Evolutionary conservation across 92 coral and sea anemone genomes (phyloP).

Genomic region (Pocillopora grandis): DNA sequence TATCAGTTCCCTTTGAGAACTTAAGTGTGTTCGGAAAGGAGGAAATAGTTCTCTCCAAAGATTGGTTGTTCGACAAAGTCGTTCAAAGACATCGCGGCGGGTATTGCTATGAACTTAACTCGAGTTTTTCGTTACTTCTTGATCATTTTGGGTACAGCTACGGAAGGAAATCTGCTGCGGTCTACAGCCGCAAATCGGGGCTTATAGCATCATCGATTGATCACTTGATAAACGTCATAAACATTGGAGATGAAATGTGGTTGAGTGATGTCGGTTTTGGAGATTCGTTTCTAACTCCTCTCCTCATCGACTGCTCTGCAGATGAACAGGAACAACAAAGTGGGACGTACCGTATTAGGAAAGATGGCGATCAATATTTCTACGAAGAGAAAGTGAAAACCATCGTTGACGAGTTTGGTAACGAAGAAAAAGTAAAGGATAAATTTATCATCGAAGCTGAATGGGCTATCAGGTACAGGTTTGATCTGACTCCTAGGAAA

Average conservation of each 20-base stretch:
- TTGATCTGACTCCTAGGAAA: constrained; percentile 32
- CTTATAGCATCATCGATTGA: background rate
- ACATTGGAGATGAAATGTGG: constrained; percentile 29
- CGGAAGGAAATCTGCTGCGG: constrained; percentile 20
- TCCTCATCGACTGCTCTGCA: constrained; percentile 35
- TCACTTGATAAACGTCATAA: constrained; percentile 30
- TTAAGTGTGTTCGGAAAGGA: constrained; percentile 42
- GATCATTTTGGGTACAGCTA: constrained; percentile 35
- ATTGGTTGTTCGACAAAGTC: constrained; percentile 56
- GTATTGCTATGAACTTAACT: constrained; percentile 57
- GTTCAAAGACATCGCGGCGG: constrained; percentile 61
- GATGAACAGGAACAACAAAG: constrained; percentile 40
- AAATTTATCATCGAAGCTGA: background rate
- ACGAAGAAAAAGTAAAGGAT: constrained; percentile 4
- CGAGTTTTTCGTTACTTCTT: constrained; percentile 50
- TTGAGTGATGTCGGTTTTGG: constrained; percentile 63
- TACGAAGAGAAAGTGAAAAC: background rate
- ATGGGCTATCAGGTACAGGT: constrained; percentile 15
- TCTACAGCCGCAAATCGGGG: constrained; percentile 12
- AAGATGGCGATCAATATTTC: constrained; percentile 22
- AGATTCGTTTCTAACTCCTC: constrained; percentile 32
- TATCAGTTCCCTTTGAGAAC: constrained; percentile 64
- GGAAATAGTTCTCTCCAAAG: constrained; percentile 24
- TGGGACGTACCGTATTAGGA: constrained; percentile 45
- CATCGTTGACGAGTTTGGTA: background rate